Evolutionary conservation across 2,888 invertebrate species (phyloP).

Genomic region (Pasiphila rectangulata): DNA sequence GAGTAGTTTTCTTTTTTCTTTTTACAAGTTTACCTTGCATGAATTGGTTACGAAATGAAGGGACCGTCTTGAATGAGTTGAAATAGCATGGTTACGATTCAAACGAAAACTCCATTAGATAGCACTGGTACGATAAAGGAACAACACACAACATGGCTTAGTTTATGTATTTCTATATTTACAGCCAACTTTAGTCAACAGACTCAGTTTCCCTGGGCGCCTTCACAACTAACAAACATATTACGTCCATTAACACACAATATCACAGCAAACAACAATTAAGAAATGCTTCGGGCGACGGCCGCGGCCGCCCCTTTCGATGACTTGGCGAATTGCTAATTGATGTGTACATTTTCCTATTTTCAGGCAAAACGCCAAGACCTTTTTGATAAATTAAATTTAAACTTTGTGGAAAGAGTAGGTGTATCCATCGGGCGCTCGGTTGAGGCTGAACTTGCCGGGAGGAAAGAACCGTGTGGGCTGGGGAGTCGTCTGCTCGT

Average conservation of each 20-base stretch:
- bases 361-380: constrained; percentile 63
- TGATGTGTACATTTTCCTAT: constrained; percentile 66
- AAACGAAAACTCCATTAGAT: no score
- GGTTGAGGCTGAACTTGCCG: constrained; percentile 91
- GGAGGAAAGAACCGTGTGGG: constrained; percentile 91
- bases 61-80: no score
- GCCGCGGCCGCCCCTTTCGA: constrained; percentile 50
- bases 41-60: neutral
- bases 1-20: constrained; percentile 43
- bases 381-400: constrained; percentile 55
- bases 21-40: neutral
- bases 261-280: constrained; percentile 80
- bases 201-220: constrained; percentile 49
- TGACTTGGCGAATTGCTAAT: constrained; percentile 73
- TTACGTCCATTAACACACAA: constrained; percentile 75
- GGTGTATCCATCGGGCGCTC: constrained; percentile 93
- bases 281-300: constrained; percentile 69
- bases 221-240: constrained; percentile 57
- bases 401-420: constrained; percentile 89
- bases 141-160: constrained; percentile 28
- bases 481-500: constrained; percentile 82
- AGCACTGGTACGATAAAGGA: constrained; percentile 6
- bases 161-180: constrained; percentile 63
- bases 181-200: constrained; percentile 61
- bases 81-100: no score